Base-by-base conservation (phyloP, 2,113 vertebrate species). In the Jaculus jaculus region DNA sequence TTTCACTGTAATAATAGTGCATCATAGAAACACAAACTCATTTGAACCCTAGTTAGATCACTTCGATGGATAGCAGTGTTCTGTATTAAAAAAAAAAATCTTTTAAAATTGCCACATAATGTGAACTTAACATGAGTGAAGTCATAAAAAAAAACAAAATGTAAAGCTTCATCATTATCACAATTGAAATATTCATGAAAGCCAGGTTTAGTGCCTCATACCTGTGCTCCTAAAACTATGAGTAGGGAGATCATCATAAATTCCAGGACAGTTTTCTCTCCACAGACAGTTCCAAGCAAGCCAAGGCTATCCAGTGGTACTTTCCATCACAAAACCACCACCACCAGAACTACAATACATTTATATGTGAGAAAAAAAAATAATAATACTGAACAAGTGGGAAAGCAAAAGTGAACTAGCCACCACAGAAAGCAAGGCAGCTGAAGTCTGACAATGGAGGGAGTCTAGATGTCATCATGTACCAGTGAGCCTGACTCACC, bases 401-500 rank as follows among this genome's bases (percentile, higher is more conserved):
- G 8, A 7, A 83, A 83, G 23, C 23, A 66, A 75, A 54, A 24
- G 18, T 54, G 20, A 71, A 3, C 24, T 1, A 79, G 42, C 15
- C 7, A 30, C 61, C 32, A 47, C 13, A 71, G 77, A 83, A 51
- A 7, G 3, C 6, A 18, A 30, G 7, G 16, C 58, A 71, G 7
- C 73, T 65, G 3, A 3, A 54, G 7, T 28, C n/a, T 63, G 37
- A 28, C 63, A 3, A 34, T 42, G 34, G 63, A 37, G 7, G 34
- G 4, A 37, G 30, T 16, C 54, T 24, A 60, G 30, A 73, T n/a
- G n/a, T n/a, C n/a, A n/a, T n/a, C n/a, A 7, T 11, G 9, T 63
- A 24, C 4, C 0, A 8, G 3, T 28, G 37, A n/a, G 23, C 2
- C 26, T 37, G 8, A 75, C 10, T 1, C 60, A 0, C 6, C 20